Evolutionary conservation across 1,140 invertebrate species (phyloP).

Genomic region (Listronotus bonariensis): DNA sequence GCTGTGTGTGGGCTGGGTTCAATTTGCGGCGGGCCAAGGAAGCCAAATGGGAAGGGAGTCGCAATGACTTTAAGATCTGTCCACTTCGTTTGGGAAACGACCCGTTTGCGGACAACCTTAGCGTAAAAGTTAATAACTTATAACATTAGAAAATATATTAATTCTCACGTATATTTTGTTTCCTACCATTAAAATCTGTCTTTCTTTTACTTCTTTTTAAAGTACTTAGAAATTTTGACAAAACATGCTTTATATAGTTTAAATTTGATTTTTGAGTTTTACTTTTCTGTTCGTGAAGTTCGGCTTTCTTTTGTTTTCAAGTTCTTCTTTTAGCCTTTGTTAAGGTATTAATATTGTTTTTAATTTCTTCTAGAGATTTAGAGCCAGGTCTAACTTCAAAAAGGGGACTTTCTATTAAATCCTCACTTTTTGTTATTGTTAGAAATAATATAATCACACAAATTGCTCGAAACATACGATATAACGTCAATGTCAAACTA

Average conservation of each 20-base stretch:
- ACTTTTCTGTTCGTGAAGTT: not conserved
- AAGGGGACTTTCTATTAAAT: conserved; percentile 4
- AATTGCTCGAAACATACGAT: not conserved
- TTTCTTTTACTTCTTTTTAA: no score
- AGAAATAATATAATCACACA: not conserved
- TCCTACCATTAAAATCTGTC: no score
- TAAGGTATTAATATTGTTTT: not conserved
- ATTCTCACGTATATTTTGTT: no score
- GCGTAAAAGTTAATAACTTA: no score
- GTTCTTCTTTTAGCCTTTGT: not conserved
- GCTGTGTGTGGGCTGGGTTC: no score
- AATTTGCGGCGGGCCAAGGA: no score
- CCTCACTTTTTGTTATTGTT: not conserved
- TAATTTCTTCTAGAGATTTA: not conserved
- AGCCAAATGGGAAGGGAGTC: no score
- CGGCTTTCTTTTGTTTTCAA: not conserved
- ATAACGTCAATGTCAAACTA: no score
- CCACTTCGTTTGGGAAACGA: no score
- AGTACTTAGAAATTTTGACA: conserved; percentile 7
- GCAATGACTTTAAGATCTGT: no score
- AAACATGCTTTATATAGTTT: conserved; percentile 1
- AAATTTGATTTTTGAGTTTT: not conserved
- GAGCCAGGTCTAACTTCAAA: not conserved
- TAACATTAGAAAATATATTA: no score
- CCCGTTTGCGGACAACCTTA: no score